phyloP scores from a whole-genome alignment of 2,888 invertebrate genomes.

The Heliconius cydno region DNA sequence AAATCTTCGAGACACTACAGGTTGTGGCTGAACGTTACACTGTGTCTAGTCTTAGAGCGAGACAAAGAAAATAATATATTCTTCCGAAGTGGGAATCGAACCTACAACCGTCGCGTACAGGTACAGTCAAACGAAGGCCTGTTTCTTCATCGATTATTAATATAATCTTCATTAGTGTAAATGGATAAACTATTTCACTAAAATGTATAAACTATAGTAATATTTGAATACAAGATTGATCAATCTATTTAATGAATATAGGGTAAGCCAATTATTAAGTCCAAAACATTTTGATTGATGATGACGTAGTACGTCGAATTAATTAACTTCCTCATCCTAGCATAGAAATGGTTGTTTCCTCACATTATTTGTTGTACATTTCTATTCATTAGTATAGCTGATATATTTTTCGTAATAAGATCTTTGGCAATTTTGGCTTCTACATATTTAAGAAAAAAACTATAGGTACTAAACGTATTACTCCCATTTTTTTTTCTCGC shows the following conservation, averaged over 20 bases:
- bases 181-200: neutral
- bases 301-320: neutral
- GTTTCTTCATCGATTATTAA: no score
- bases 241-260: neutral
- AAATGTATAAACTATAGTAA: neutral
- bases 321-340: constrained; percentile 3
- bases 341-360: neutral
- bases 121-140: neutral
- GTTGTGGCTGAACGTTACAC: no score
- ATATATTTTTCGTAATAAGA: neutral
- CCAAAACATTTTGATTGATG: constrained; percentile 21
- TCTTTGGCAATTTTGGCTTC: neutral
- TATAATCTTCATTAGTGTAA: neutral
- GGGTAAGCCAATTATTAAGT: neutral
- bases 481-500: no score
- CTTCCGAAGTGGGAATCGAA: neutral
- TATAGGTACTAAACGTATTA: neutral
- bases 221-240: constrained; percentile 14
- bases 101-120: neutral
- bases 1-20: neutral
- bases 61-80: neutral
- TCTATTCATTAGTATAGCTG: neutral
- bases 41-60: neutral
- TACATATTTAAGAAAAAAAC: no score
- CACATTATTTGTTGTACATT: neutral